Percentiles rank a stretch among this genome's conserved stretches.
Conservation (phyloP, 1,140 invertebrate genomes). For the Stegodyphus dumicola region DNA sequence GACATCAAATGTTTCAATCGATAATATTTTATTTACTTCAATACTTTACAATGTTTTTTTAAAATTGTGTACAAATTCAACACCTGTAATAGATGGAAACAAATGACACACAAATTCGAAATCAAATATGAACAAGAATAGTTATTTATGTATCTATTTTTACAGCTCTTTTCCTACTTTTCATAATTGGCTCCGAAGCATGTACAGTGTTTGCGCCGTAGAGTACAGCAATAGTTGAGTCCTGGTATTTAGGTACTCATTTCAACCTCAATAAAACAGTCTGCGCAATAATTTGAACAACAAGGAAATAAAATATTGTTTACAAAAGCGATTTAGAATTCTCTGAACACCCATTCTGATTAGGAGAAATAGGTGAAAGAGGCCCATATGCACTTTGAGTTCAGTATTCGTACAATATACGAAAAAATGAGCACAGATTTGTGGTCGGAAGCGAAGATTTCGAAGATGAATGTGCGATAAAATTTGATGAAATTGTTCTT, state of each 20-base stretch:
- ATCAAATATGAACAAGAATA: constrained; percentile 50
- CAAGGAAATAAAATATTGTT: no score
- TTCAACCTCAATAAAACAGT: neutral
- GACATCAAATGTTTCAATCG: constrained; percentile 19
- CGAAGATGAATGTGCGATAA: no score
- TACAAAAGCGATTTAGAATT: no score
- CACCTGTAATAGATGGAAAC: constrained; percentile 51
- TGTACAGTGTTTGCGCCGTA: constrained; percentile 1
- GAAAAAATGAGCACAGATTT: no score
- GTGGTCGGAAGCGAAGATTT: no score
- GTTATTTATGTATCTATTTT: neutral
- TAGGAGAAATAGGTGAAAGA: no score
- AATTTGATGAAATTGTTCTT: no score
- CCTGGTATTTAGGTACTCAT: neutral
- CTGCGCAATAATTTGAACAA: no score
- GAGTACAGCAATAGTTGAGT: constrained; percentile 1
- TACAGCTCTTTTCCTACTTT: constrained; percentile 1
- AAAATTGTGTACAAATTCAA: constrained; percentile 61
- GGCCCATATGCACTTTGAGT: no score
- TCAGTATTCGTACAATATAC: no score
- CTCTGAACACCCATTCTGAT: no score
- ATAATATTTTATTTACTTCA: constrained; percentile 59
- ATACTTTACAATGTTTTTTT: constrained; percentile 58
- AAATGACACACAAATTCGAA: constrained; percentile 59
- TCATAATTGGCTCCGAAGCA: neutral